Base-by-base conservation (phyloP, 2,888 invertebrate species). In the Spisula solida region DNA sequence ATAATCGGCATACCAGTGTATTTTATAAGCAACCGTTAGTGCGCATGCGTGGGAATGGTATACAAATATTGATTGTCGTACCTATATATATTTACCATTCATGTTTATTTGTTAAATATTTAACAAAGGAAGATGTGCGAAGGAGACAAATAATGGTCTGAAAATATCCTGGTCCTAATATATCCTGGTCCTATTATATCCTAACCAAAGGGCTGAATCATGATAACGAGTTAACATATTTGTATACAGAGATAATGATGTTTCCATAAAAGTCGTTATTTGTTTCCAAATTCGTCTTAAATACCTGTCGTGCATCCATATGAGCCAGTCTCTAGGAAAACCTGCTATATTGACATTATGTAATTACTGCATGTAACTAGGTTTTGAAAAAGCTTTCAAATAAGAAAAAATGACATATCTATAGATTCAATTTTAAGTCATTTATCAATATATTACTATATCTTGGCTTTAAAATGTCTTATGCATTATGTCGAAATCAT, bases 21-120 rank as follows among this genome's bases (percentile, higher is more conserved):
- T 41, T 5, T 2, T 41, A 41, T 41, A 41, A 41, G n/a, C n/a
- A 41, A 41, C 2, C 41, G 2, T 41, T 41, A 41, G 8, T 8
- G 41, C 41, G 41, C 41, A 41, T 41, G 41, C 8, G 41, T 41
- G 41, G 41, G 8, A 41, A 41, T 5, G 41, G 1, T 31, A 31
- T 75, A 75, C 18, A 75, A 75, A 75, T 75, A 75, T 75, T 75
- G 75, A 75, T 75, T 75, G 18, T 75, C 31, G 75, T 34, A 4
- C 14, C 75, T 75, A 75, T 75, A 75, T 6, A 75, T 75, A 75
- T 75, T 75, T 75, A 34, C 34, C 6, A 34, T 18, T 75, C 6
- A 34, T 18, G 31, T 75, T 31, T 34, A 75, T 34, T 18, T 75
- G 75, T n/a, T n/a, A n/a, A n/a, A 75, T 75, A 14, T 34, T 12